Evolutionary conservation across 2,888 invertebrate species (phyloP).

Genomic region (Melangyna quadrimaculata): DNA sequence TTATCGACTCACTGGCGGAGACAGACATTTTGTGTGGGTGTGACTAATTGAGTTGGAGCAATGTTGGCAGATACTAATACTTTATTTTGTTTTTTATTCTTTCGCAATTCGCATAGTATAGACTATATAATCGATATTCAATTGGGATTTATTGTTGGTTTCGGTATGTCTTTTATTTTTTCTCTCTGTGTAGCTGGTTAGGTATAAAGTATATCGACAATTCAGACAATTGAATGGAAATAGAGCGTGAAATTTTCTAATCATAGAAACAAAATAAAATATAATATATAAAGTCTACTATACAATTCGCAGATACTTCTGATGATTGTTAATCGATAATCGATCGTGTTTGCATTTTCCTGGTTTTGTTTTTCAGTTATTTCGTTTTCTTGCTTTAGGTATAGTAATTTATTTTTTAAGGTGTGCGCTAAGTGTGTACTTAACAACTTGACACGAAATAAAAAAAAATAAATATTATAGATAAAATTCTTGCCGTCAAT

Average conservation of each 20-base stretch:
- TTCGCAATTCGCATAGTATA: background rate
- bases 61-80: slow-evolving; percentile 54
- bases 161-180: slow-evolving; percentile 17
- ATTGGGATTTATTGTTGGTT: slow-evolving; percentile 9
- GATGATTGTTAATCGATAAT: slow-evolving; percentile 27
- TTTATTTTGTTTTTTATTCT: too few relatives aligned
- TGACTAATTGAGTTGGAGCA: slow-evolving; percentile 63
- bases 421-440: slow-evolving; percentile 64
- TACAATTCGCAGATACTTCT: slow-evolving; percentile 24
- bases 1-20: slow-evolving; percentile 40
- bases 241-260: slow-evolving; percentile 64
- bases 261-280: slow-evolving; percentile 23
- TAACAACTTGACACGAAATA: slow-evolving; percentile 34
- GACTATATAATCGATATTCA: slow-evolving; percentile 24
- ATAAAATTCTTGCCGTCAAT: slow-evolving; percentile 50
- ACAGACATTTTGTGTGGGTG: slow-evolving; percentile 57
- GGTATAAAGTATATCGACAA: slow-evolving; percentile 16
- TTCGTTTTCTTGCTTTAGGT: background rate
- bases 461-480: slow-evolving; percentile 20
- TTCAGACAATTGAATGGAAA: slow-evolving; percentile 59
- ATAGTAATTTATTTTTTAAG: slow-evolving; percentile 29
- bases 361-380: background rate
- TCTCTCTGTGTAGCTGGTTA: background rate
- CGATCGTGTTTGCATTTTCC: slow-evolving; percentile 39
- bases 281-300: background rate